A percentile compares a stretch with the other conserved stretches of the same genome.
Evolutionary conservation across 2,113 vertebrate species (phyloP).

Genomic region (Dromiciops gliroides): DNA sequence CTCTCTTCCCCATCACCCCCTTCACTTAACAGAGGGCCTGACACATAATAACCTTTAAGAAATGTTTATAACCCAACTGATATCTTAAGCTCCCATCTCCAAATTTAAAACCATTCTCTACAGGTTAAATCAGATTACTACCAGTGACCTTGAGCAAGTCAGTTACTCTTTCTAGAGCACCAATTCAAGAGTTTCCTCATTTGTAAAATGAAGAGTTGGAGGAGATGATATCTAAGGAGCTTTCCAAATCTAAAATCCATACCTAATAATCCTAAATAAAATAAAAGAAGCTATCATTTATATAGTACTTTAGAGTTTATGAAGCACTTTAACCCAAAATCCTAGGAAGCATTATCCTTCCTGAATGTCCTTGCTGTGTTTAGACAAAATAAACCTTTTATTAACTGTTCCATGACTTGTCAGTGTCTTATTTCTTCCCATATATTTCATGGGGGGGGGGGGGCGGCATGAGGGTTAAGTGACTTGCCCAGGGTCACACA

Average conservation of each 20-base stretch:
- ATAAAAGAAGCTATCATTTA: background rate
- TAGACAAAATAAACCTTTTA: background rate
- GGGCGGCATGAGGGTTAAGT: too few species aligned
- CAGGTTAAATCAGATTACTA: background rate
- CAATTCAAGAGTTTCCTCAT: background rate
- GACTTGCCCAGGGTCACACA: too few species aligned
- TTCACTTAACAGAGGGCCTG: too few species aligned
- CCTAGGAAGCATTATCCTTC: background rate
- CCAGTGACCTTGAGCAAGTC: background rate
- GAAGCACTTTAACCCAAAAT: background rate
- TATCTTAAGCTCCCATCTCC: too few species aligned
- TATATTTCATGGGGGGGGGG: too few species aligned
- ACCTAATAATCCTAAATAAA: background rate
- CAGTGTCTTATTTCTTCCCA: background rate
- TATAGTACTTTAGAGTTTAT: background rate
- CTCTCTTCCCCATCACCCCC: too few species aligned
- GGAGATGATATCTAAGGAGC: background rate
- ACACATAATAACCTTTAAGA: too few species aligned
- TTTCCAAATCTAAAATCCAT: background rate
- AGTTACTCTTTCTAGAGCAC: background rate
- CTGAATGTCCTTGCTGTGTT: background rate
- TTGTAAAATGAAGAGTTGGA: background rate
- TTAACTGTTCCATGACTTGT: background rate
- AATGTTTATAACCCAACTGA: too few species aligned
- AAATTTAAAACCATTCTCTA: too few species aligned